Evolutionary conservation across 1,140 invertebrate species (phyloP), one percentile per base, ranked within the genome.

Genomic region (Aphidius ervi): DNA sequence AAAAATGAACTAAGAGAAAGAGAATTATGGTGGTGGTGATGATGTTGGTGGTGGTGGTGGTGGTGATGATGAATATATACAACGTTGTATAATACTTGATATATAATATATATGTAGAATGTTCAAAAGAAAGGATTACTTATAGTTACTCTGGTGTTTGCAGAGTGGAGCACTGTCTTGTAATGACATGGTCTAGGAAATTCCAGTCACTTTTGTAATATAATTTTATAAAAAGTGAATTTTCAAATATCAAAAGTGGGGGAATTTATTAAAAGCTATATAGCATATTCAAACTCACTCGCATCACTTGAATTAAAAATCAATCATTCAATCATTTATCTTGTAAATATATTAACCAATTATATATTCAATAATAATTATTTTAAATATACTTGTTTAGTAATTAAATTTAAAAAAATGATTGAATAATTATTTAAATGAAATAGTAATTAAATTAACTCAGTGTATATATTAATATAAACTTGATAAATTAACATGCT

Each of bases 141-240:
- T 43, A 46, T 7, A 31, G 42, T 37, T 56, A 37, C 59, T 56
- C 23, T 58, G 47, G 48, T 76, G 68, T 75, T 77, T 70, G 66
- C 74, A 64, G 74, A 73, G 71, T 75, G 69, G 74, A 77, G 76
- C 70, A 76, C 77, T 74, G 73, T 74, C 72, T 66, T 67, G 75
- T 80, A 80, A 79, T 80, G 78, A 80, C 76, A 78, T 78, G 77
- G 72, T 80, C 78, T 80, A 80, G 75, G 75, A 77, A 75, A 78
- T 76, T 72, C 77, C 70, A 71, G 74, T 78, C 73, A 76, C 76
- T 80, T 80, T 80, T 80, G 78, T 79, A 79, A 80, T 79, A 77
- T 76, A 68, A 65, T 65, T 31, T 69, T 65, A 74, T 77, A 80
- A 79, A 80, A 79, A 79, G 78, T 79, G 76, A 79, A 78, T 79